Base-by-base conservation (phyloP, 2,797 vertebrate species). In the Xenops minutus region DNA sequence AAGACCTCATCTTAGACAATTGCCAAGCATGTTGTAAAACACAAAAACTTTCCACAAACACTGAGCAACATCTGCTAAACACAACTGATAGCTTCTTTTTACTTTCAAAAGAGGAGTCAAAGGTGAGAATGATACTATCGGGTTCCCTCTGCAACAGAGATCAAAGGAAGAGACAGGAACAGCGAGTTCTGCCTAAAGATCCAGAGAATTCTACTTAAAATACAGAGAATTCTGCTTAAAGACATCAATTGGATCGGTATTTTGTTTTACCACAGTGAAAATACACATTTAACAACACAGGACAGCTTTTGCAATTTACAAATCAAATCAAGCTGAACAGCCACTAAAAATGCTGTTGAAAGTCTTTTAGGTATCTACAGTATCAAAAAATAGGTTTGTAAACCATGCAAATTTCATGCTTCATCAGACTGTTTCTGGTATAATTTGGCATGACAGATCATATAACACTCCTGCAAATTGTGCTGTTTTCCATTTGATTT, bases 211-310 rank as follows among this genome's bases (percentile, higher is more conserved):
- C 21, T 46, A 22, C 34, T 34, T 22, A 74, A 73, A 44, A 67
- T 34, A 34, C 7, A 54, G 30, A 59, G 34, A 67, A 74, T 67
- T 61, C 24, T 46, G 24, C 37, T 59, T 34, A 26, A 81, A 41
- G 17, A 27, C 14, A 41, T 36, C 24, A 32, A 22, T 46, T 72
- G 24, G 18, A 66, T 36, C 20, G 9, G 29, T 15, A 11, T 15
- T 37, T 59, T 34, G 52, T 58, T 34, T 18, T 3, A 41, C 17
- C 10, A 12, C 43, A 49, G 8, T 11, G 17, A 66, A 39, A 8
- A 29, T 0, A 5, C 2, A 36, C 5, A 14, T 39, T 48, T 39
- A 56, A 48, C 4, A n/a, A 4, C 3, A 48, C 21, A n/a, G 7
- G 20, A 43, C 20, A 67, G 22, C 18, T 39, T 24, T n/a, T 52